Conservation (phyloP, 92 coral and sea anemone genomes). For the Blastomussa wellsi region DNA sequence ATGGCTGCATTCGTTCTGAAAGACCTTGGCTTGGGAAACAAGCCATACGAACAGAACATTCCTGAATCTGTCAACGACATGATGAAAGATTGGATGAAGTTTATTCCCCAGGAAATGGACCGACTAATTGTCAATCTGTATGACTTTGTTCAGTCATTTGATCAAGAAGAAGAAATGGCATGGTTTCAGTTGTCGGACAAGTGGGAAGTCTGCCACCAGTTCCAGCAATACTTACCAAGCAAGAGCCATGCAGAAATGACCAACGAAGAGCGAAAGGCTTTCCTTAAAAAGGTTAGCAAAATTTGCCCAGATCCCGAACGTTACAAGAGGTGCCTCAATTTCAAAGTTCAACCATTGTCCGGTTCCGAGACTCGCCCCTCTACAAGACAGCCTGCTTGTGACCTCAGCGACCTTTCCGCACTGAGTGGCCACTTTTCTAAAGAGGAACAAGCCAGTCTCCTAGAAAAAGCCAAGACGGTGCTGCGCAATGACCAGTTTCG, state of each 20-base stretch:
- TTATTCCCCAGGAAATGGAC: slow-evolving; percentile 46
- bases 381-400: slow-evolving; percentile 1
- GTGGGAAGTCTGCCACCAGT: slow-evolving; percentile 40
- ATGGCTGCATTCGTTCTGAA: slow-evolving; percentile 37
- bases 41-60: slow-evolving; percentile 55
- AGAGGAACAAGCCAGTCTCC: slow-evolving; percentile 38
- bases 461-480: slow-evolving; percentile 34
- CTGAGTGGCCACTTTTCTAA: slow-evolving; percentile 21
- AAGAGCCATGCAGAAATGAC: slow-evolving; percentile 42
- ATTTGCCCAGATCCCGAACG: slow-evolving; percentile 50
- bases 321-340: slow-evolving; percentile 35
- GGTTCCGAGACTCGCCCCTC: neutral
- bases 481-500: slow-evolving; percentile 28
- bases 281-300: slow-evolving; percentile 22
- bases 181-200: slow-evolving; percentile 57
- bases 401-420: slow-evolving; percentile 35
- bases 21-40: slow-evolving; percentile 59
- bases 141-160: slow-evolving; percentile 45
- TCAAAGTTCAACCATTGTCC: slow-evolving; percentile 6
- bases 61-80: slow-evolving; percentile 53
- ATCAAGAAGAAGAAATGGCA: slow-evolving; percentile 44
- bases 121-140: slow-evolving; percentile 33
- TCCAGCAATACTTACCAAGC: slow-evolving; percentile 4
- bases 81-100: slow-evolving; percentile 54
- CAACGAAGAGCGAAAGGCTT: slow-evolving; percentile 39